Percentiles rank a stretch among this genome's conserved stretches.
Conservation (phyloP, 2,113 vertebrate species). For the Petrocephalus microphthalmus region DNA sequence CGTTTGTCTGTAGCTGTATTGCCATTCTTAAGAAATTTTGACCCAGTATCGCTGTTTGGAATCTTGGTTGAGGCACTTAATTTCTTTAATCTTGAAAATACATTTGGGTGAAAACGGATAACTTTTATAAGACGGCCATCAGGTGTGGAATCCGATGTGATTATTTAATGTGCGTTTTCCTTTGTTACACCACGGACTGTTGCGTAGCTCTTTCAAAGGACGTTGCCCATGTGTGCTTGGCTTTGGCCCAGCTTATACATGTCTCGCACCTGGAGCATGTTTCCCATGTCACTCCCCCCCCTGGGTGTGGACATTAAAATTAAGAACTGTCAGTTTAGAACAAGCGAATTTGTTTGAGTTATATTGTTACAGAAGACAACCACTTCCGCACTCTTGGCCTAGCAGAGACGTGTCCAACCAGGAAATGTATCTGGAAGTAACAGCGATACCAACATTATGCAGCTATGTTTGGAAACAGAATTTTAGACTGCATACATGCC, state of each 20-base stretch:
- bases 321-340: background rate
- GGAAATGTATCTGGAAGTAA: background rate
- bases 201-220: background rate
- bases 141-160: no score
- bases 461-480: slow-evolving; percentile 16
- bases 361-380: background rate
- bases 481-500: slow-evolving; percentile 1
- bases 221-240: background rate
- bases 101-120: background rate
- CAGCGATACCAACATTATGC: slow-evolving; percentile 10
- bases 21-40: background rate
- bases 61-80: background rate
- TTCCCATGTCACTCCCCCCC: background rate
- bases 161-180: no score
- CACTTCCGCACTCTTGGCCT: background rate
- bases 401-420: background rate
- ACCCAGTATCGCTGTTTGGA: no score
- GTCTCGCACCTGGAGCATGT: background rate
- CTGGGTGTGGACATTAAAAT: background rate
- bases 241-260: background rate
- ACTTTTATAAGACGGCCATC: no score
- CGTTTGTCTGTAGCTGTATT: background rate
- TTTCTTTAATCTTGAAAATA: background rate
- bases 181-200: no score
- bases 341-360: background rate